These are phyloP conservation scores for Zalophus californianus DNA, from an alignment of 2,797 vertebrate genomes.

Conservation along the genomic window DNA sequence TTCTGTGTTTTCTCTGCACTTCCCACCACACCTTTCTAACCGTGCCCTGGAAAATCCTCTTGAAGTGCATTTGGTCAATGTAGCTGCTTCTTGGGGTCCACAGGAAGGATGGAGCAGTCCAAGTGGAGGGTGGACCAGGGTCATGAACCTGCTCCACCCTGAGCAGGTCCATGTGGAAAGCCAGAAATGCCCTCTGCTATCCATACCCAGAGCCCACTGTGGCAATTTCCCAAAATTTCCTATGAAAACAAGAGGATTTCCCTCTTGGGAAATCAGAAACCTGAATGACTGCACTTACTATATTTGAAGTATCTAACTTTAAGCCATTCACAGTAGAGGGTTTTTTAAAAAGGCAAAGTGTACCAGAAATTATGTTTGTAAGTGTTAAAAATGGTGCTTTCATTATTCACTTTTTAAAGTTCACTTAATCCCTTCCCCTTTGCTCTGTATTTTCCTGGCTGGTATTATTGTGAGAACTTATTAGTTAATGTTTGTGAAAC, in stretches of 20 bases:
- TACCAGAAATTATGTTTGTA: conserved; percentile 67
- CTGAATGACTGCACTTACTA: conserved; percentile 29
- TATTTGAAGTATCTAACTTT: conserved; percentile 56
- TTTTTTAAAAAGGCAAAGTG: conserved; percentile 61
- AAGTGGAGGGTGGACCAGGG: neutral
- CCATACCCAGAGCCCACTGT: neutral
- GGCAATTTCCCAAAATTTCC: conserved; percentile 17
- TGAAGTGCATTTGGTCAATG: neutral
- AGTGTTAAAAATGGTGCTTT: conserved; percentile 50
- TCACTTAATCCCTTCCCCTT: neutral
- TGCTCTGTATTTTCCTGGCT: conserved; percentile 45
- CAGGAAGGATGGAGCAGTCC: neutral
- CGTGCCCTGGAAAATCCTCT: conserved; percentile 8
- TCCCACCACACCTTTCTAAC: neutral
- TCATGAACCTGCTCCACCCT: neutral
- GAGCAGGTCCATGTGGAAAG: conserved; percentile 1
- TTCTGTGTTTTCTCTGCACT: conserved; percentile 38
- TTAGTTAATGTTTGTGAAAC: conserved; percentile 64
- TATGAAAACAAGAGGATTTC: conserved; percentile 37
- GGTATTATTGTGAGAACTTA: conserved; percentile 48
- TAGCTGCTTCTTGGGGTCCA: neutral
- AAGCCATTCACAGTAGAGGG: conserved; percentile 45
- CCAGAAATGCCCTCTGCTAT: neutral
- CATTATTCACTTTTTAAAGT: conserved; percentile 58
- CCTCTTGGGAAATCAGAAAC: conserved; percentile 34